Evolutionary conservation across 2,888 invertebrate species (phyloP).

Genomic region (Alviniconcha strummeri): DNA sequence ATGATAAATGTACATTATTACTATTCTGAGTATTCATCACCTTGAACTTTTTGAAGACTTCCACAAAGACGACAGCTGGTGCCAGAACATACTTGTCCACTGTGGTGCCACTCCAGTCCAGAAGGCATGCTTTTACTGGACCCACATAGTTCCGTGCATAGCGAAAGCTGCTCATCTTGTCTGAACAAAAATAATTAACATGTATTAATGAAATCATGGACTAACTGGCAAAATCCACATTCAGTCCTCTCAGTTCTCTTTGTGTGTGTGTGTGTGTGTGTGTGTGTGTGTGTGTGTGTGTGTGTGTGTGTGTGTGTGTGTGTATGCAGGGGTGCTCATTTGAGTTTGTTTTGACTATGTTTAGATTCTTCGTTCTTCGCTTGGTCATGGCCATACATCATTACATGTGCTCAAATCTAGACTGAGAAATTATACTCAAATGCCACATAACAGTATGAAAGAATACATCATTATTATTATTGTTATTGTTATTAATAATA

Average conservation of each 20-base stretch:
- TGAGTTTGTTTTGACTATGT: too few relatives aligned
- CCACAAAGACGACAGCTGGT: slow-evolving; percentile 70
- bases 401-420: too few relatives aligned
- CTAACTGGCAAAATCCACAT: too few relatives aligned
- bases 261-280: neutral
- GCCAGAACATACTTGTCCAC: slow-evolving; percentile 73
- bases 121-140: slow-evolving; percentile 63
- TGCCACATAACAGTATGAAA: too few relatives aligned
- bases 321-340: too few relatives aligned
- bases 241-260: neutral
- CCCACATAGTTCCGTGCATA: slow-evolving; percentile 58
- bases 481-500: too few relatives aligned
- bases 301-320: too few relatives aligned
- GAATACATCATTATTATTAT: too few relatives aligned
- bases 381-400: too few relatives aligned
- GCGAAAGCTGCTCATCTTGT: slow-evolving; percentile 43
- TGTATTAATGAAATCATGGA: neutral
- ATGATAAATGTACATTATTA: too few relatives aligned
- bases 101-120: slow-evolving; percentile 73
- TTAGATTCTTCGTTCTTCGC: too few relatives aligned
- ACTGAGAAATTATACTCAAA: too few relatives aligned
- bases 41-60: slow-evolving; percentile 45
- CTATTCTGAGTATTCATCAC: neutral
- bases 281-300: neutral
- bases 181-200: neutral